A percentile compares a stretch with the other conserved stretches of the same genome.
Evolutionary conservation across 2,888 invertebrate genomes (phyloP).

Genomic region (Ennomos quercinarius): DNA sequence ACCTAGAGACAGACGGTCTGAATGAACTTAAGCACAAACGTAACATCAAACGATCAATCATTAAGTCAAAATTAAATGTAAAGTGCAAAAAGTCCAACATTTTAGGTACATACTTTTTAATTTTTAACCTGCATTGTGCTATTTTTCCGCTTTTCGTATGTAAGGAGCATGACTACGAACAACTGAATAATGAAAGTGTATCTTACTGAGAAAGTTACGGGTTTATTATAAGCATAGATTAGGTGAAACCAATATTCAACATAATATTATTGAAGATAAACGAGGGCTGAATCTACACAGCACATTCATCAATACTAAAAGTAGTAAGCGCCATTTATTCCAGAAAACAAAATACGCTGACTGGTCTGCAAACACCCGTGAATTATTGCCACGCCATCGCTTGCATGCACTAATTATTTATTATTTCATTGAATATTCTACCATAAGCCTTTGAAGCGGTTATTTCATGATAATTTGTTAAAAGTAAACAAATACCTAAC

Average conservation of each 20-base stretch:
- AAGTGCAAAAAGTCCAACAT: too few relatives aligned
- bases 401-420: conserved; percentile 56
- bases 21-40: too few relatives aligned
- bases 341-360: conserved; percentile 54
- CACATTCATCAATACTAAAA: conserved; percentile 37
- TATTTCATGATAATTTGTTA: conserved; percentile 33
- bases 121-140: too few relatives aligned
- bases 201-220: too few relatives aligned
- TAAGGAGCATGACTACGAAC: too few relatives aligned
- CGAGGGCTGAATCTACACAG: conserved; percentile 26
- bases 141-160: too few relatives aligned
- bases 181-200: too few relatives aligned
- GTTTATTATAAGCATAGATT: too few relatives aligned
- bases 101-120: too few relatives aligned
- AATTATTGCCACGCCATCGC: conserved; percentile 49
- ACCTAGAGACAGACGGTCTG: too few relatives aligned
- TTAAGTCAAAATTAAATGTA: too few relatives aligned
- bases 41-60: too few relatives aligned
- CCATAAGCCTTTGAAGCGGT: conserved; percentile 40
- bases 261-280: conserved; percentile 12
- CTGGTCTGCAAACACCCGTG: conserved; percentile 46
- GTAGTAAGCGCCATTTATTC: conserved; percentile 48
- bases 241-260: background rate
- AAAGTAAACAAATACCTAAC: conserved; percentile 19
- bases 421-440: conserved; percentile 51